A percentile compares a stretch with the other conserved stretches of the same genome.
phyloP scores from a whole-genome alignment of 2,113 vertebrate species.

The Haemorhous mexicanus region DNA sequence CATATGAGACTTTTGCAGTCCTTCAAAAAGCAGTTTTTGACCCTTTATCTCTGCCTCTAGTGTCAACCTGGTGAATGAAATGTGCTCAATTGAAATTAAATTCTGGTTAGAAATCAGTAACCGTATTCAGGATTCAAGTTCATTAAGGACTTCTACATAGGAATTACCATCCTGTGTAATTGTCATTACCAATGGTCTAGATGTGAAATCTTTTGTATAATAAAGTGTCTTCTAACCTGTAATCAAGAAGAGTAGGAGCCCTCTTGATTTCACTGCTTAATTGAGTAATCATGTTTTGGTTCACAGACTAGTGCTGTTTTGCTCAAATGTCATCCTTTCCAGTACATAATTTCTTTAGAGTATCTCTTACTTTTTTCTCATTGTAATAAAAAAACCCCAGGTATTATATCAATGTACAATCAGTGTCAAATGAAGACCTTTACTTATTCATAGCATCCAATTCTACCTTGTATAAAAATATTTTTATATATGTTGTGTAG shows the following conservation, averaged over 20 bases:
- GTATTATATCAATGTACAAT: neutral
- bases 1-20: neutral
- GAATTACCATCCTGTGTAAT: neutral
- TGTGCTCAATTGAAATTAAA: neutral
- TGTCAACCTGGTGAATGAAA: neutral
- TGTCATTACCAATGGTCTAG: neutral
- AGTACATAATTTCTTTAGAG: neutral
- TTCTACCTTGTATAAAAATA: neutral
- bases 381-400: fast-evolving
- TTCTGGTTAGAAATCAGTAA: neutral
- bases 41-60: neutral
- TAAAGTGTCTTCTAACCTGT: neutral
- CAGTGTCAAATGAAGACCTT: neutral
- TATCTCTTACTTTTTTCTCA: neutral
- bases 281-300: neutral
- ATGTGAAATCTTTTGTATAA: neutral
- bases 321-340: neutral
- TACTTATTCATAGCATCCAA: neutral
- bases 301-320: neutral
- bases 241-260: neutral
- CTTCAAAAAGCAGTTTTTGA: neutral
- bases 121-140: neutral
- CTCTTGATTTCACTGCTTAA: neutral
- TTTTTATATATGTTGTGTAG: neutral
- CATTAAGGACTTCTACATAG: neutral